These are phyloP conservation scores for Oxystoma pomonae DNA, from an alignment of 2,888 invertebrate species.

Conservation along the genomic window DNA sequence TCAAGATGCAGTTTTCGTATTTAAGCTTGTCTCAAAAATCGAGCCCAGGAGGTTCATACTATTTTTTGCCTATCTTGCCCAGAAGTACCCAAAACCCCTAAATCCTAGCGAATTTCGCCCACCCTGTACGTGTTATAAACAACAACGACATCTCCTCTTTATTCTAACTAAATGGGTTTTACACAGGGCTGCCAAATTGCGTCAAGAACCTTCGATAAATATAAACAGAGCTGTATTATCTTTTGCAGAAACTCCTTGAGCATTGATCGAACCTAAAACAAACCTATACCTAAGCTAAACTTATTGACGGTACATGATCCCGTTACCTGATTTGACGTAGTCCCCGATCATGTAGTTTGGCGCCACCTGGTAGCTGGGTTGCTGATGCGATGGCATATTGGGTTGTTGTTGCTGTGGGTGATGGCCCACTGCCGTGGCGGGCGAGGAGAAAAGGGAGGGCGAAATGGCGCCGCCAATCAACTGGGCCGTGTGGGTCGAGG, in stretches of 20 bases:
- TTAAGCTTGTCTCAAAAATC: no score
- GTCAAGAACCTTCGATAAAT: no score
- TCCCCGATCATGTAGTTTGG: conserved; percentile 73
- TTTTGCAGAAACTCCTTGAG: not conserved
- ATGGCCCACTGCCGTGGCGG: conserved; percentile 39
- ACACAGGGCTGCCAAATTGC: no score
- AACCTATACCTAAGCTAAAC: conserved; percentile 13
- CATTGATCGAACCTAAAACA: conserved; percentile 7
- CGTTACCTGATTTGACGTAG: conserved; percentile 53
- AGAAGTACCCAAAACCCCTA: no score
- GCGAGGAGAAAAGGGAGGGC: conserved; percentile 58
- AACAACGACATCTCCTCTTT: no score
- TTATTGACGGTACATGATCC: conserved; percentile 44
- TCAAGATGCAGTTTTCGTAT: no score
- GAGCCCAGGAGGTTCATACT: no score
- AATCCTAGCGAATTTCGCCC: no score
- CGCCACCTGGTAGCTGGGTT: conserved; percentile 62
- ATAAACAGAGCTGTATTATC: no score
- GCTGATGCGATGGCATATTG: conserved; percentile 34
- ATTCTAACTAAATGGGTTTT: no score
- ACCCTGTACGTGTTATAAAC: no score
- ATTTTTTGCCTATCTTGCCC: no score
- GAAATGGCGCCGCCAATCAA: conserved; percentile 68
- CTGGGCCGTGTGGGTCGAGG: conserved; percentile 59
- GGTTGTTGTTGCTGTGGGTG: conserved; percentile 26